A percentile compares a stretch with the other conserved stretches of the same genome.
Evolutionary conservation across 2,888 invertebrate species (phyloP).

Genomic region (Meghimatium bilineatum): DNA sequence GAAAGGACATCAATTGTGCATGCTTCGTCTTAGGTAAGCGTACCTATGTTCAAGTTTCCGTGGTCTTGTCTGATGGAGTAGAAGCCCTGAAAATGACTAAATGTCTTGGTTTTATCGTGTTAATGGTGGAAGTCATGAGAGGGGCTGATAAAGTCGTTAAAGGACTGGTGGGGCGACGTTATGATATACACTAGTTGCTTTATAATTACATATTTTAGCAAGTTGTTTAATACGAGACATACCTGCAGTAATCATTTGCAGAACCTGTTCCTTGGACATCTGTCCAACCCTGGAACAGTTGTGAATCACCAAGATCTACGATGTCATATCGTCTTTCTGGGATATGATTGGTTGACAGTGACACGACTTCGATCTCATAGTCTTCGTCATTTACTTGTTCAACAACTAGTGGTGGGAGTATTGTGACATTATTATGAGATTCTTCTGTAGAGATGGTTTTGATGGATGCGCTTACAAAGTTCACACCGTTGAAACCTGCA

Average conservation of each 20-base stretch:
- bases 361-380: conserved; percentile 53
- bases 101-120: too few species aligned
- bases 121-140: too few species aligned
- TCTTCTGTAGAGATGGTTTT: background rate
- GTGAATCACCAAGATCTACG: conserved; percentile 56
- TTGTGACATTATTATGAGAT: conserved; percentile 38
- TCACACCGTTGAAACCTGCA: conserved; percentile 31
- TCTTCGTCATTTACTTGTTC: conserved; percentile 51
- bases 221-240: too few species aligned
- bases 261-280: conserved; percentile 63
- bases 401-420: conserved; percentile 51
- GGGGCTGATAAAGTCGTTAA: too few species aligned
- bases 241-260: conserved; percentile 67
- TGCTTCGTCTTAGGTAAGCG: too few species aligned
- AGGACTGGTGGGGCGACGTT: too few species aligned
- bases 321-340: conserved; percentile 58
- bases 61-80: too few species aligned
- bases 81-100: too few species aligned
- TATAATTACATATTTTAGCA: too few species aligned
- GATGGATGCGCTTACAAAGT: conserved; percentile 41
- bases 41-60: too few species aligned
- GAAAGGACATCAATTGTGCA: too few species aligned
- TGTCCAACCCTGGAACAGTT: conserved; percentile 60
- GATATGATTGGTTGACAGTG: conserved; percentile 44
- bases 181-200: too few species aligned